Percentiles rank a stretch among this genome's conserved stretches.
Evolutionary conservation across 2,113 vertebrate genomes (phyloP).

Genomic region (Prionailurus bengalensis): DNA sequence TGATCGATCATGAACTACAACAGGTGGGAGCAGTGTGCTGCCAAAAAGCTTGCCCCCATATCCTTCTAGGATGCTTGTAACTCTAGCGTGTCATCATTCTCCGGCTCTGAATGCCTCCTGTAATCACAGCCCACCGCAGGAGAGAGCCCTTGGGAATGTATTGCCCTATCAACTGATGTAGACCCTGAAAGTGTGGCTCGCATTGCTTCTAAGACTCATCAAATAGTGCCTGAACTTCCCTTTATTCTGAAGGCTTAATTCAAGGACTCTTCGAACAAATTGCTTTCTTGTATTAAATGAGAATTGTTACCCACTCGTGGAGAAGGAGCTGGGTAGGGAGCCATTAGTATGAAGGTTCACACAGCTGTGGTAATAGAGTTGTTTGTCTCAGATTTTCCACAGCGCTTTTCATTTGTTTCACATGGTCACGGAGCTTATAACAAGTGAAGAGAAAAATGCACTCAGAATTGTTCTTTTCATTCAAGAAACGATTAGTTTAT

Average conservation of each 20-base stretch:
- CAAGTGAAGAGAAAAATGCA: background rate
- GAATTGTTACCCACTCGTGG: constrained; percentile 39
- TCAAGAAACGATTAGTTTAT: constrained; percentile 43
- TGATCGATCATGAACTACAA: background rate
- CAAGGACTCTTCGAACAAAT: constrained; percentile 72
- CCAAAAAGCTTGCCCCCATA: background rate
- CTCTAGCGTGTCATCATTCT: background rate
- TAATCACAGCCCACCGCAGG: background rate
- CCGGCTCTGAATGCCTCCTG: background rate
- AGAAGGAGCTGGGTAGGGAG: constrained; percentile 9
- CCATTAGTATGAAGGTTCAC: constrained; percentile 45
- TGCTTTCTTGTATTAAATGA: constrained; percentile 68
- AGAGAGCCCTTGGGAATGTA: background rate
- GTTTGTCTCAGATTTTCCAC: constrained; percentile 32
- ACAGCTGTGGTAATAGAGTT: background rate
- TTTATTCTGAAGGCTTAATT: constrained; percentile 67
- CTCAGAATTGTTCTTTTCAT: constrained; percentile 41
- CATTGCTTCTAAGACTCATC: constrained; percentile 8
- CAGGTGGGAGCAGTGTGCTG: background rate
- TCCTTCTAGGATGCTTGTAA: background rate
- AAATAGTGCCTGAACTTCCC: background rate
- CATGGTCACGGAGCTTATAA: background rate
- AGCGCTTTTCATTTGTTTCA: constrained; percentile 53
- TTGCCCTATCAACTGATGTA: constrained; percentile 20
- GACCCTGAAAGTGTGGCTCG: background rate